phyloP scores from a whole-genome alignment of 92 coral and sea anemone genomes.

The Anthopleura xanthogrammica region DNA sequence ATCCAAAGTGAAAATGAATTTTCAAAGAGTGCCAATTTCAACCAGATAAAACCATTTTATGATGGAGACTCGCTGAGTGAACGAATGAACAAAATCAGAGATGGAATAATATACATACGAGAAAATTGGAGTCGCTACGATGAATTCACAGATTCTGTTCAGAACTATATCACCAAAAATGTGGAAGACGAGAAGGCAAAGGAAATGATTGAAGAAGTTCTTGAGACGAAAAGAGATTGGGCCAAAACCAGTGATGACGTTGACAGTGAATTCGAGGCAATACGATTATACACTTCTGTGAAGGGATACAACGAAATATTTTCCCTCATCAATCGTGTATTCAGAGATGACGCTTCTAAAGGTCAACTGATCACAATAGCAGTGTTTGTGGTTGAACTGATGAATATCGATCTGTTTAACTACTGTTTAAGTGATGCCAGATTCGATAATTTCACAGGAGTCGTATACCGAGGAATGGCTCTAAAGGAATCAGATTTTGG shows the following conservation, averaged over 20 bases:
- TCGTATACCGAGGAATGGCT: slow-evolving; percentile 20
- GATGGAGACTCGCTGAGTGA: neutral
- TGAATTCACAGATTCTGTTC: neutral
- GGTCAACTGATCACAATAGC: neutral
- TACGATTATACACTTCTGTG: slow-evolving; percentile 12
- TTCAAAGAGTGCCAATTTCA: slow-evolving; percentile 11
- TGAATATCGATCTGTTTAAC: slow-evolving; percentile 21
- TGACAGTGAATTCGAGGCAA: neutral
- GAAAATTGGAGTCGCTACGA: slow-evolving; percentile 7
- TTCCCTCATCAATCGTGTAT: slow-evolving; percentile 3
- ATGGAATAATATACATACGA: neutral
- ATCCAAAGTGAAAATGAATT: slow-evolving; percentile 9
- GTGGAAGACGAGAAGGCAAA: neutral
- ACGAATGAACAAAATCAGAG: slow-evolving; percentile 14
- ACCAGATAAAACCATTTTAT: slow-evolving; percentile 7
- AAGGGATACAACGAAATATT: slow-evolving; percentile 16
- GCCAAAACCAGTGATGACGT: neutral
- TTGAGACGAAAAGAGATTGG: neutral
- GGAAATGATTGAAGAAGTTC: slow-evolving; percentile 8
- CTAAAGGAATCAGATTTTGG: neutral
- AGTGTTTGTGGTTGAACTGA: slow-evolving; percentile 17
- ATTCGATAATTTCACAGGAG: neutral
- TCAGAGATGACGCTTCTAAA: neutral
- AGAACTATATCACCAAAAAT: slow-evolving; percentile 3
- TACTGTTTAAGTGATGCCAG: neutral